A percentile compares a stretch with the other conserved stretches of the same genome.
Conservation (phyloP, 2,888 invertebrate species). For the Notocelia uddmanniana region DNA sequence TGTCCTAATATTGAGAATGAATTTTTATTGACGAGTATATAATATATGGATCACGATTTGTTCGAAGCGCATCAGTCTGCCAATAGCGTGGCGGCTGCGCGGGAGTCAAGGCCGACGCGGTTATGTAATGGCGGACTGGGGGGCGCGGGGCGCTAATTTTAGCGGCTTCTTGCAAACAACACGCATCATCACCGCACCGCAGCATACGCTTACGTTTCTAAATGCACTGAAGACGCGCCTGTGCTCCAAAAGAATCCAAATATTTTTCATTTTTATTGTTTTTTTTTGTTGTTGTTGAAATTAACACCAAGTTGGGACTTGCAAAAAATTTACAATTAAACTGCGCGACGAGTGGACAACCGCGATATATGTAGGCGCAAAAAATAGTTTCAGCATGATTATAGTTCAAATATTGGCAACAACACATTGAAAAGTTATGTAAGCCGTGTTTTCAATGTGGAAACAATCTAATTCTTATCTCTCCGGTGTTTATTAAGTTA, state of each 20-base stretch:
- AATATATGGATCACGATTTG: constrained; percentile 44
- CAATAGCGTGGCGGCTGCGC: constrained; percentile 72
- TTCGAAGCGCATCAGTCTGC: constrained; percentile 55
- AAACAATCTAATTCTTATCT: constrained; percentile 37
- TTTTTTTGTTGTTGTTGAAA: neutral
- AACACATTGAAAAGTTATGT: constrained; percentile 32
- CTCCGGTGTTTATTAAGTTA: constrained; percentile 32
- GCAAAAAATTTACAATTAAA: neutral
- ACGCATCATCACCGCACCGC: constrained; percentile 61
- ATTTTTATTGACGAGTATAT: constrained; percentile 41
- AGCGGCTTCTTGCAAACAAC: constrained; percentile 77
- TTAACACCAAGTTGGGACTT: neutral
- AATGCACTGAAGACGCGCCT: constrained; percentile 47
- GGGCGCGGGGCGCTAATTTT: constrained; percentile 76
- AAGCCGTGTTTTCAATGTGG: constrained; percentile 29
- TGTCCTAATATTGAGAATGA: constrained; percentile 46
- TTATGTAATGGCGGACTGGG: constrained; percentile 78
- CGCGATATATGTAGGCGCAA: constrained; percentile 7
- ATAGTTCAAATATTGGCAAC: constrained; percentile 28
- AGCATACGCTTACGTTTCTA: constrained; percentile 57
- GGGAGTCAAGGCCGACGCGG: constrained; percentile 84
- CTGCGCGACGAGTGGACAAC: constrained; percentile 2
- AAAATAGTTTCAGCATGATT: constrained; percentile 21
- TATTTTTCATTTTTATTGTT: constrained; percentile 25
- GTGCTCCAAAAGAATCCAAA: neutral